Base-by-base conservation (phyloP, 1,140 invertebrate species). In the Halesus radiatus region DNA sequence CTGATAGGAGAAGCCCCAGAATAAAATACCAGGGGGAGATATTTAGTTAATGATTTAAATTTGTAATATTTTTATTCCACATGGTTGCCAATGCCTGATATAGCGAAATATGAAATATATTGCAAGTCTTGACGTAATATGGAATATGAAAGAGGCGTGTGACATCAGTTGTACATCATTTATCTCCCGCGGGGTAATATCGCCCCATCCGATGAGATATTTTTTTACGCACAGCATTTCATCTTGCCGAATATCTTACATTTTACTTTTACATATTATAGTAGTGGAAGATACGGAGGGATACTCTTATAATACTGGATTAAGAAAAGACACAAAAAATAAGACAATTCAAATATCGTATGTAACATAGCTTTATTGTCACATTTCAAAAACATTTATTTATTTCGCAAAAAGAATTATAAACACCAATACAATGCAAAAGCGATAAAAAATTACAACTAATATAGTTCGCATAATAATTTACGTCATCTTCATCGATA, bases 111-210 rank as follows among this genome's bases (percentile, higher is more conserved):
- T 68, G 50, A 52, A 72, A 72, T 72, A 79, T 79, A 79, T 79
- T 73, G 66, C 66, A 18, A n/a, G 62, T 60, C 29, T 79, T 73
- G 64, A 82, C 45, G 68, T 72, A 72, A 72, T 64, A 62, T 79
- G 81, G 73, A 79, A 82, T 79, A 82, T 82, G 77, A 82, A 81
- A 72, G 62, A 68, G n/a, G 64, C 70, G 22, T 37, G 53, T 62
- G 75, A 66, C 80, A 76, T 82, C 53, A 76, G 72, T 62, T 82
- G 74, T 81, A 54, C 26, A 58, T 73, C 62, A 79, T 79, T 79
- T 79, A 79, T 79, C 77, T 79, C 60, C 20, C 22, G 45, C 0
- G 22, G 18, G 50, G 77, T 26, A 79, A 79, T 79, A 78, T 52
- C 32, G 4, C 18, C 68, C 76, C 29, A 58, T 58, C 22, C 53